These are phyloP conservation scores for Tholera decimalis DNA, from an alignment of 2,888 invertebrate species.

Conservation along the genomic window DNA sequence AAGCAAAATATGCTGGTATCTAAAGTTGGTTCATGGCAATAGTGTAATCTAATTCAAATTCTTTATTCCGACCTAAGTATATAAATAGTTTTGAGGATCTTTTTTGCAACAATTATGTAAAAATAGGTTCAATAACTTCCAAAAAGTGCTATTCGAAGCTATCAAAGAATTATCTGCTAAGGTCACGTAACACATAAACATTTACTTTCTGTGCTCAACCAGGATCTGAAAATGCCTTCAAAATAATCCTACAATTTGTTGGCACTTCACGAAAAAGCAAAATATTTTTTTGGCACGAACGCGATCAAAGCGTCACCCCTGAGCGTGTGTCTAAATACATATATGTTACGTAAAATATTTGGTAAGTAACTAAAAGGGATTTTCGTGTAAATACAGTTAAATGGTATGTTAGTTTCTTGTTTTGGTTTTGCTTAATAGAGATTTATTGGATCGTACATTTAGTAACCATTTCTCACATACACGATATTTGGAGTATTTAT, in stretches of 20 bases:
- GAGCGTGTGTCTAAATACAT: conserved; percentile 31
- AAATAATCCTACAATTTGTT: background rate
- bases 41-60: too few relatives aligned
- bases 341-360: conserved; percentile 44
- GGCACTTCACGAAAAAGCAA: background rate
- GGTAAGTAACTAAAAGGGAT: conserved; percentile 45
- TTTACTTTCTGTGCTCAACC: too few relatives aligned
- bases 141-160: too few relatives aligned
- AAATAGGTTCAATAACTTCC: too few relatives aligned
- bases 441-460: conserved; percentile 35
- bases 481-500: conserved; percentile 21
- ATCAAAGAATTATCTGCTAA: too few relatives aligned
- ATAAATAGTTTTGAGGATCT: too few relatives aligned
- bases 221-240: background rate
- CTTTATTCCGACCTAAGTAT: too few relatives aligned
- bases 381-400: conserved; percentile 49
- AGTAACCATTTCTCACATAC: conserved; percentile 17
- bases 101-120: too few relatives aligned
- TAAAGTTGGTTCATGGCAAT: too few relatives aligned
- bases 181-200: too few relatives aligned
- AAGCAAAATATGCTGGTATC: too few relatives aligned
- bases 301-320: conserved; percentile 20
- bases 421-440: conserved; percentile 40
- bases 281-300: conserved; percentile 28
- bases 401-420: conserved; percentile 44